A percentile compares a stretch with the other conserved stretches of the same genome.
These are phyloP conservation scores for Helicoverpa zea DNA, from an alignment of 1,140 invertebrate genomes.

Conservation along the genomic window DNA sequence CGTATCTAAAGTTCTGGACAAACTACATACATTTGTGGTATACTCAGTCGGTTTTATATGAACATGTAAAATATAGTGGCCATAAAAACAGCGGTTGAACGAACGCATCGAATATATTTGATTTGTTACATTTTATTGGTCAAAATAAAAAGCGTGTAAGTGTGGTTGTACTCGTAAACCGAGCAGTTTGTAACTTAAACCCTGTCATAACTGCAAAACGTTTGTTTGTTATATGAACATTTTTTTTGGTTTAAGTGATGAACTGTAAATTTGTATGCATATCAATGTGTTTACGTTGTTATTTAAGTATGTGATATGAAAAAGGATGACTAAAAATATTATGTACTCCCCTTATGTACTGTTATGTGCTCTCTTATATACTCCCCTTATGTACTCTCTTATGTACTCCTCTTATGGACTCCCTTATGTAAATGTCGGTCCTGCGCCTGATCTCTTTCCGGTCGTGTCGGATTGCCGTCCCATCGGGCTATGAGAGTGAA, in stretches of 20 bases:
- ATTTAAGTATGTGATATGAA: no score
- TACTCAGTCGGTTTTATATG: neutral
- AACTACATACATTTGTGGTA: neutral
- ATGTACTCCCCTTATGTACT: no score
- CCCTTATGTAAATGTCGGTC: no score
- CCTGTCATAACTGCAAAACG: constrained; percentile 26
- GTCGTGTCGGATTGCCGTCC: no score
- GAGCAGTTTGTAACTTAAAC: constrained; percentile 43
- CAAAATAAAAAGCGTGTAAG: constrained; percentile 31
- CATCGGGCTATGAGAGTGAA: no score
- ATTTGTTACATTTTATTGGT: constrained; percentile 27
- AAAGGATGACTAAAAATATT: no score
- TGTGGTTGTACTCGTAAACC: constrained; percentile 32
- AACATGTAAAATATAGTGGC: constrained; percentile 28
- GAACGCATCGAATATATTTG: constrained; percentile 38
- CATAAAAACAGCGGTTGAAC: constrained; percentile 27
- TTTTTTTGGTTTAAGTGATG: neutral
- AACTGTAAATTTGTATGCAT: neutral
- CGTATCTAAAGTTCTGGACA: no score
- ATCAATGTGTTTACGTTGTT: neutral
- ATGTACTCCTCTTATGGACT: no score
- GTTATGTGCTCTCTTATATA: no score
- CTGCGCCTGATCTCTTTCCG: no score
- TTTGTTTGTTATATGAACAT: neutral
- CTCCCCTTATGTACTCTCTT: no score